Percentiles rank a stretch among this genome's conserved stretches.
These are phyloP conservation scores for Eupithecia dodoneata DNA, from an alignment of 2,888 invertebrate genomes.

Conservation along the genomic window DNA sequence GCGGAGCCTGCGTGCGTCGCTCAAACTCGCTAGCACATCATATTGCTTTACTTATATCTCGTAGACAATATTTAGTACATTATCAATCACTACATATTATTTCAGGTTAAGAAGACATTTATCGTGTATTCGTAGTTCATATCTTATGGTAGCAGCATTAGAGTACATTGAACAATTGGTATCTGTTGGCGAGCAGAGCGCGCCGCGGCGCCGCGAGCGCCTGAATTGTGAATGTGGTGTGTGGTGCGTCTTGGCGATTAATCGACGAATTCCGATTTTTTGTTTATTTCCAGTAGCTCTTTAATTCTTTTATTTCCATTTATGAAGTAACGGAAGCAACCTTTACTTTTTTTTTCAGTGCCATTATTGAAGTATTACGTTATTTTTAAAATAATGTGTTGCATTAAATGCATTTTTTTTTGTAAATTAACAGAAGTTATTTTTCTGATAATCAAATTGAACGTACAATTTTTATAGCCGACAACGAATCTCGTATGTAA, in stretches of 20 bases:
- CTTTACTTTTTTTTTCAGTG: conserved; percentile 75
- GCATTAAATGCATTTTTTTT: conserved; percentile 80
- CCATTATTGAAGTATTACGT: conserved; percentile 81
- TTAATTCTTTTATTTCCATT: conserved; percentile 56
- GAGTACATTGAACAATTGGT: conserved; percentile 16
- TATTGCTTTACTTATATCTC: conserved; percentile 16
- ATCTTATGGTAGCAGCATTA: neutral
- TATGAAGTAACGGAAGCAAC: conserved; percentile 62
- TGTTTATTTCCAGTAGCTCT: conserved; percentile 49
- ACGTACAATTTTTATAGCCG: conserved; percentile 56
- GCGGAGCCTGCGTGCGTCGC: conserved; percentile 8
- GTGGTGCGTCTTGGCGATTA: conserved; percentile 69
- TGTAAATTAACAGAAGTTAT: conserved; percentile 50
- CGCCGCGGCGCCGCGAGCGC: conserved; percentile 43
- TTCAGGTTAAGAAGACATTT: conserved; percentile 7
- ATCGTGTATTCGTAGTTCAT: conserved; percentile 14
- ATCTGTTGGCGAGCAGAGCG: conserved; percentile 22
- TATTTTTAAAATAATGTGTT: conserved; percentile 80
- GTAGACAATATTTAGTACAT: conserved; percentile 8
- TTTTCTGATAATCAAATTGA: conserved; percentile 58
- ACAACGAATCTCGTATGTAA: conserved; percentile 77
- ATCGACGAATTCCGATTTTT: conserved; percentile 62
- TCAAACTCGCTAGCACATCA: conserved; percentile 13
- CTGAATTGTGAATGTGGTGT: conserved; percentile 54
- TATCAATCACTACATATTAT: conserved; percentile 18